Conservation (phyloP, 2,113 vertebrate species). For the Petromus typicus region DNA sequence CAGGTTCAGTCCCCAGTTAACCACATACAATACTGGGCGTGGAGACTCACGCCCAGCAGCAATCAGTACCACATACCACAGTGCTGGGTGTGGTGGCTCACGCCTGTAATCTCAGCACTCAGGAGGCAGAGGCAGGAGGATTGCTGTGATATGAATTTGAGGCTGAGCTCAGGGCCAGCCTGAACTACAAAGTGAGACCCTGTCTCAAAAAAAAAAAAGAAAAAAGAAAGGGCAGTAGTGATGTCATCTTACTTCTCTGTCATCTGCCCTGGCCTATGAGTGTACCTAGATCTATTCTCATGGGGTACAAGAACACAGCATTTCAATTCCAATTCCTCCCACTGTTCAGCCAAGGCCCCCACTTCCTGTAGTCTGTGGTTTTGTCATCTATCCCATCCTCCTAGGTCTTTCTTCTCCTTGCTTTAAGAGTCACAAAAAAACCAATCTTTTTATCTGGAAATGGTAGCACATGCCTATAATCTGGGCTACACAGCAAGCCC, state of each 20-base stretch:
- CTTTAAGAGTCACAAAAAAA: neutral
- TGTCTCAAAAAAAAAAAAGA: too few species aligned
- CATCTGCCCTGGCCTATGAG: neutral
- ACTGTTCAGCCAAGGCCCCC: neutral
- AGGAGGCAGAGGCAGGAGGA: too few species aligned
- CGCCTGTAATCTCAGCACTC: too few species aligned
- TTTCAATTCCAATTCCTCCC: accelerated
- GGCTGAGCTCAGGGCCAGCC: too few species aligned
- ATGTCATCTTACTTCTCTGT: neutral
- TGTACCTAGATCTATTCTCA: neutral
- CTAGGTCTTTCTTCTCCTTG: neutral
- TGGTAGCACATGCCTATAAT: neutral
- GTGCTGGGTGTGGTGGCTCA: too few species aligned
- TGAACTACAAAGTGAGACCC: too few species aligned
- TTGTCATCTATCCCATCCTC: neutral
- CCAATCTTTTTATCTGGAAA: neutral
- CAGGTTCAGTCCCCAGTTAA: too few species aligned
- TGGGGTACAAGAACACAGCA: accelerated
- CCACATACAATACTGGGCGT: too few species aligned
- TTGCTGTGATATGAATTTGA: too few species aligned
- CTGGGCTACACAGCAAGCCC: neutral
- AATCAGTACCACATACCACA: too few species aligned
- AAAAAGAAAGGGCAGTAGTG: too few species aligned
- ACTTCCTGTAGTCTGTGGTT: neutral
- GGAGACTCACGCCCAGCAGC: too few species aligned